Base-by-base conservation (phyloP, 2,888 invertebrate genomes). In the Hydrotaea cyrtoneurina region DNA sequence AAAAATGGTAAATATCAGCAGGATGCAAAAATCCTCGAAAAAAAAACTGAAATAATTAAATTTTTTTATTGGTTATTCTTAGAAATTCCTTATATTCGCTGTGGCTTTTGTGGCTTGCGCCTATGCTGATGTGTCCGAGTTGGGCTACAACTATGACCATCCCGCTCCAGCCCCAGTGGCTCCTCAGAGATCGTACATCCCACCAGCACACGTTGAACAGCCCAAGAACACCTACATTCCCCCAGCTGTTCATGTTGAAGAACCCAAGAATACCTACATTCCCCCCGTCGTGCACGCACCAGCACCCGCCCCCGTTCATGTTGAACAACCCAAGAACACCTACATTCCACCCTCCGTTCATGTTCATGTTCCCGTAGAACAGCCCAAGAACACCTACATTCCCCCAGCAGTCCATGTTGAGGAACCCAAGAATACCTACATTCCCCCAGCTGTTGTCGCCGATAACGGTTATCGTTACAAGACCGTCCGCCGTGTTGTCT, bases 401-500 rank as follows among this genome's bases (percentile, higher is more conserved):
- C 79, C 79, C 0, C 79, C 79, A n/a, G 69, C 78, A 3, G 59
- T 23, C 31, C 31, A 26, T 62, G 62, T 62, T 36, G 26, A 55
- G 23, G 46, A n/a, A 50, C 75, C 55, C n/a, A 26, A 55, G 8
- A 62, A 76, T 11, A 36, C 76, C 36, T 86, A 84, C 11, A 75
- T 84, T 21, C 84, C 86, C 23, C 86, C 86, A 15, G 80, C 80
- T 31, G 31, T 7, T 31, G 31, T 59, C 11, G 55, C 59, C 10
- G 72, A 72, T 21, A 83, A 86, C 80, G 87, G 87, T 74, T 87
- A 87, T 66, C 82, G 73, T 19, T 87, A 87, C 77, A 86, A 84
- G 74, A 84, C 84, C 21, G 85, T 81, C 1, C 86, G 84, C 57
- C 85, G 87, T 72, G 69, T 82, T 50, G 75, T 84, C 55, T 80